These are phyloP conservation scores for Aphodius sticticus DNA, from an alignment of 2,888 invertebrate species.

Conservation along the genomic window DNA sequence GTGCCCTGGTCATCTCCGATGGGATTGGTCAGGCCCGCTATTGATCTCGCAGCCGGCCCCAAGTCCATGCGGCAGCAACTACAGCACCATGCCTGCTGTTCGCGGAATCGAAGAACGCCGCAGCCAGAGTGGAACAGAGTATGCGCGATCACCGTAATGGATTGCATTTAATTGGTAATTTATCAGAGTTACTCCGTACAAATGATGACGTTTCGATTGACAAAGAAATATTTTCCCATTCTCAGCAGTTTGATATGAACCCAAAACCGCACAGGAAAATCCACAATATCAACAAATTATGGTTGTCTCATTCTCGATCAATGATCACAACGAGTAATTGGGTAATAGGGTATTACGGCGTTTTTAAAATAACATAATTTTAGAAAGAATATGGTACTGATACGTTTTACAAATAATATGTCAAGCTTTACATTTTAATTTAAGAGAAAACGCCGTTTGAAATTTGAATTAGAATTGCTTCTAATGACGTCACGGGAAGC, in stretches of 20 bases:
- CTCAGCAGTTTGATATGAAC: neutral
- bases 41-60: slow-evolving; percentile 47
- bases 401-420: too few species aligned
- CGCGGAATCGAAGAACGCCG: slow-evolving; percentile 31
- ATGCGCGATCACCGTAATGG: neutral
- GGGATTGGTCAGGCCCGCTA: slow-evolving; percentile 54
- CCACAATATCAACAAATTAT: neutral
- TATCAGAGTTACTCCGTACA: neutral
- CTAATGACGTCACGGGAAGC: too few species aligned
- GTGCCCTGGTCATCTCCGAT: slow-evolving; percentile 38
- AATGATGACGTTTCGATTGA: neutral
- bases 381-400: too few species aligned
- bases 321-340: too few species aligned
- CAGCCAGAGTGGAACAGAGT: neutral
- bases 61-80: slow-evolving; percentile 19
- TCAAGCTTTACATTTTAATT: too few species aligned
- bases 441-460: too few species aligned
- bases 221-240: neutral
- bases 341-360: too few species aligned
- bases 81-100: slow-evolving; percentile 34
- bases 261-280: neutral
- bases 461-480: too few species aligned
- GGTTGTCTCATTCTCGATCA: too few species aligned
- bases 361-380: too few species aligned
- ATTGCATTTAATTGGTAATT: neutral